These are phyloP conservation scores for Catostomus latipinnis DNA, from an alignment of 2,797 vertebrate genomes.

Conservation along the genomic window DNA sequence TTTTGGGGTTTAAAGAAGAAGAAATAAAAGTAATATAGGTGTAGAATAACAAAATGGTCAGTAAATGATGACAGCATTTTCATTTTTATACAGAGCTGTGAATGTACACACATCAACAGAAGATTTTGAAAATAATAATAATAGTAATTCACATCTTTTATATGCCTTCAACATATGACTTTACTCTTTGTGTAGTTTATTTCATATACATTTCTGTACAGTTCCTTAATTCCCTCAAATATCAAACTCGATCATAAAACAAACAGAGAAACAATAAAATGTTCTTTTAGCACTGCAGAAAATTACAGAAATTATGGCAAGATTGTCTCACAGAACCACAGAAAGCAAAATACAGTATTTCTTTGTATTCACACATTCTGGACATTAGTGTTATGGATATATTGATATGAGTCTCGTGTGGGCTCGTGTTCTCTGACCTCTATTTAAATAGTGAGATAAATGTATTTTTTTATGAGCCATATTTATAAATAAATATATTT, in stretches of 20 bases:
- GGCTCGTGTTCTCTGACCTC: constrained; percentile 23
- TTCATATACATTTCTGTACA: constrained; percentile 60
- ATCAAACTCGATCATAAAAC: constrained; percentile 40
- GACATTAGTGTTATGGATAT: constrained; percentile 47
- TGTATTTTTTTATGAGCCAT: constrained; percentile 57
- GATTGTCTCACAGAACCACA: constrained; percentile 52
- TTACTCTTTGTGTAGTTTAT: constrained; percentile 36
- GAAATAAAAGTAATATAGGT: too few relatives aligned
- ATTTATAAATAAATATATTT: constrained; percentile 59
- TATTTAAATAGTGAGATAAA: constrained; percentile 62
- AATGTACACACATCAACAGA: constrained; percentile 6
- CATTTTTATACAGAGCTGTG: too few relatives aligned
- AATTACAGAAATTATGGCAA: constrained; percentile 48
- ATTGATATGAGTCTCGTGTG: constrained; percentile 37
- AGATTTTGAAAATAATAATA: constrained; percentile 52
- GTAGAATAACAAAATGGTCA: too few relatives aligned
- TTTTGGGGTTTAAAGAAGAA: too few relatives aligned
- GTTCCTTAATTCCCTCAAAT: constrained; percentile 49
- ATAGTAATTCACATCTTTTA: constrained; percentile 60
- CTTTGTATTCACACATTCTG: constrained; percentile 32
- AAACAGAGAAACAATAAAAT: constrained; percentile 47
- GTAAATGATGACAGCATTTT: too few relatives aligned
- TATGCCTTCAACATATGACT: constrained; percentile 57
- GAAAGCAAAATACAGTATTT: constrained; percentile 33
- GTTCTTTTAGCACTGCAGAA: constrained; percentile 39